These are phyloP conservation scores for Danio kyathit DNA, from an alignment of 2,797 vertebrate species.

Conservation along the genomic window DNA sequence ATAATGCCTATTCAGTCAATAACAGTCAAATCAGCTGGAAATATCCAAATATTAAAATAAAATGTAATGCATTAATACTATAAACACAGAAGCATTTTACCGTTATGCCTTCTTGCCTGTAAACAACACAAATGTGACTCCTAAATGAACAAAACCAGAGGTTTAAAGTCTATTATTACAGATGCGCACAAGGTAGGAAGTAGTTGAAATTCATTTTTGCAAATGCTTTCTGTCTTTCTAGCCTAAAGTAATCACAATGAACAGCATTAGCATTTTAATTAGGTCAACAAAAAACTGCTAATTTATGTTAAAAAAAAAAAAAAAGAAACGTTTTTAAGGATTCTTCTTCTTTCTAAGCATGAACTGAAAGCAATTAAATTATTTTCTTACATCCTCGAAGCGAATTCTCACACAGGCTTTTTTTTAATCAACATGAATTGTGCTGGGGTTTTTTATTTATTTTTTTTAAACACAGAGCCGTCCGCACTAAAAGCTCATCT, in stretches of 20 bases:
- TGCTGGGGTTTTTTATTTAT: not conserved
- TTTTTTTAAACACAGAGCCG: slow-evolving; percentile 18
- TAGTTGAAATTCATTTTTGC: slow-evolving; percentile 29
- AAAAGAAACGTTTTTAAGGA: not conserved
- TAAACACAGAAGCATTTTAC: no score
- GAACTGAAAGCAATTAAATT: slow-evolving; percentile 33
- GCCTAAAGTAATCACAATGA: slow-evolving; percentile 20
- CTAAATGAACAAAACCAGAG: not conserved
- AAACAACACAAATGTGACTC: not conserved
- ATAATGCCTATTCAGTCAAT: no score
- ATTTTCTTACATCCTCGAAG: slow-evolving; percentile 36
- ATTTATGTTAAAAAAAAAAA: slow-evolving; percentile 29
- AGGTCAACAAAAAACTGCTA: slow-evolving; percentile 29
- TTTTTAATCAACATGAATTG: slow-evolving; percentile 16
- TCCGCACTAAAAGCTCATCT: slow-evolving; percentile 22
- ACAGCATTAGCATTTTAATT: slow-evolving; percentile 27
- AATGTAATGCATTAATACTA: not conserved
- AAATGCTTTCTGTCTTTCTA: slow-evolving; percentile 36
- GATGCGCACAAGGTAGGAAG: not conserved
- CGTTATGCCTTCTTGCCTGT: not conserved
- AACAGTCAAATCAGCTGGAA: no score
- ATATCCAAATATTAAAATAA: not conserved
- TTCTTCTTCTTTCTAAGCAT: slow-evolving; percentile 33
- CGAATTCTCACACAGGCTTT: slow-evolving; percentile 13
- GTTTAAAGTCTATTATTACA: slow-evolving; percentile 11